Evolutionary conservation across 2,888 invertebrate species (phyloP).

Genomic region (Lepidochrysops patricia): DNA sequence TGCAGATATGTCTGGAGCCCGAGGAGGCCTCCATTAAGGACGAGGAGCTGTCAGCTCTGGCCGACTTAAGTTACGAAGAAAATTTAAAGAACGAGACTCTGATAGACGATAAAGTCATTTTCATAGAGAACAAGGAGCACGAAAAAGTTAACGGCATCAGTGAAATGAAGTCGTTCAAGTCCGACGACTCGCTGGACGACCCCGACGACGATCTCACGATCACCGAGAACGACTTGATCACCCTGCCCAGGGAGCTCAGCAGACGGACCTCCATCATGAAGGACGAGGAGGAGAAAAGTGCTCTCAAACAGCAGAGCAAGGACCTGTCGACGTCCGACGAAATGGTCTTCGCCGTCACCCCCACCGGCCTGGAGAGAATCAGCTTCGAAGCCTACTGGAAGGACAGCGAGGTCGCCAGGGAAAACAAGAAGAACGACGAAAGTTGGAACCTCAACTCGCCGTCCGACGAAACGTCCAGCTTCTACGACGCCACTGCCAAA

Average conservation of each 20-base stretch:
- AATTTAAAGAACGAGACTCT: constrained; percentile 35
- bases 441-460: constrained; percentile 60
- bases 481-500: constrained; percentile 46
- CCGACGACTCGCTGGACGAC: constrained; percentile 59
- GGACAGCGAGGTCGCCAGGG: constrained; percentile 44
- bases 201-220: constrained; percentile 68
- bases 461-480: constrained; percentile 42
- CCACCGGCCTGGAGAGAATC: constrained; percentile 67
- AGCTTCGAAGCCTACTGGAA: constrained; percentile 70
- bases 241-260: constrained; percentile 51
- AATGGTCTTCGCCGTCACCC: constrained; percentile 71
- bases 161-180: constrained; percentile 52
- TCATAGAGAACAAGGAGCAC: constrained; percentile 30
- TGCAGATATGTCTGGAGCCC: constrained; percentile 76
- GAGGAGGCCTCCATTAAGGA: constrained; percentile 73
- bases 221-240: constrained; percentile 60
- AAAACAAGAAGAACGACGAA: constrained; percentile 55
- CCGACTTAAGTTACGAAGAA: constrained; percentile 63
- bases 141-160: constrained; percentile 44
- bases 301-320: constrained; percentile 63
- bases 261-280: constrained; percentile 49
- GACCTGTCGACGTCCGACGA: constrained; percentile 70
- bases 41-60: constrained; percentile 61
- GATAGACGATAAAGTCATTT: constrained; percentile 27
- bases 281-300: constrained; percentile 37